Evolutionary conservation across 2,113 vertebrate genomes (phyloP).

Genomic region (Sterna hirundo): DNA sequence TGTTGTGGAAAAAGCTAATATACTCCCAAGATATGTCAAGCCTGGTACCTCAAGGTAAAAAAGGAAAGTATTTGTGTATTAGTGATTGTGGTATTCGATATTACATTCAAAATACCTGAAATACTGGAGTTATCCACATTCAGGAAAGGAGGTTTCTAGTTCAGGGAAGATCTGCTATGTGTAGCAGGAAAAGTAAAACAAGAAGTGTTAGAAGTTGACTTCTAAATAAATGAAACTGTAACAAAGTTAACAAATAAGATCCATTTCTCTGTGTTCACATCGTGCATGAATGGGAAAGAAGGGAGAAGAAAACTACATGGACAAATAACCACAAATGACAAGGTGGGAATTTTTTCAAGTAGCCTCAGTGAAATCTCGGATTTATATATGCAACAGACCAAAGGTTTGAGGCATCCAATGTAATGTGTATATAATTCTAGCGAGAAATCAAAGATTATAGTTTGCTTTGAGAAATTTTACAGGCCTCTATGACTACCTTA

Average conservation of each 20-base stretch:
- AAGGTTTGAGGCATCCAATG: accelerated
- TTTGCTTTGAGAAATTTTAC: neutral
- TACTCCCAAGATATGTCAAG: neutral
- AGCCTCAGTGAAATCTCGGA: neutral
- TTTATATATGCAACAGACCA: neutral
- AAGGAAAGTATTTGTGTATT: neutral
- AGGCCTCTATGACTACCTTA: neutral
- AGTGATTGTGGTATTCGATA: neutral
- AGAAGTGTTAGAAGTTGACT: neutral
- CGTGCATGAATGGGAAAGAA: neutral
- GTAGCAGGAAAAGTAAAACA: neutral
- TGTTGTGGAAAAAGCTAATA: neutral
- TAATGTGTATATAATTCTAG: neutral
- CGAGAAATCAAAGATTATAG: neutral
- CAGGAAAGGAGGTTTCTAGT: neutral
- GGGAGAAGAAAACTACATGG: neutral
- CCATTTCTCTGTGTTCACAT: neutral
- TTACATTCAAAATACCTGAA: neutral
- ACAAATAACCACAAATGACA: neutral
- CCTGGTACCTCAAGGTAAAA: neutral
- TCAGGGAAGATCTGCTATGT: neutral
- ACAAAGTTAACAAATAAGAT: neutral
- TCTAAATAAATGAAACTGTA: neutral
- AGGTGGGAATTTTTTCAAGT: neutral
- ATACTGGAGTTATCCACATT: neutral